Evolutionary conservation across 1,140 invertebrate species (phyloP).

Genomic region (Apis cerana): DNA sequence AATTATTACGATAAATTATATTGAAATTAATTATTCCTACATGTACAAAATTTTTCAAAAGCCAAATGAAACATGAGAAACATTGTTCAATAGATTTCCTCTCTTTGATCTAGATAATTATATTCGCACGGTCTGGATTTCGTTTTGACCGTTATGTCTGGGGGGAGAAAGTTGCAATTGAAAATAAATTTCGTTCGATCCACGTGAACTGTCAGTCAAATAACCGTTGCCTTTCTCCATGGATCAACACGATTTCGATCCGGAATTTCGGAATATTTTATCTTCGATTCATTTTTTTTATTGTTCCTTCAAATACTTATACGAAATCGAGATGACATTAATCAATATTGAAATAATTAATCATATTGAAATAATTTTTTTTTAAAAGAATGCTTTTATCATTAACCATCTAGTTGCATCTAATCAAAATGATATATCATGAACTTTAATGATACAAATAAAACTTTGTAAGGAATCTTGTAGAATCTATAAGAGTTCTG

Average conservation of each 20-base stretch:
- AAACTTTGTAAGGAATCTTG: no score
- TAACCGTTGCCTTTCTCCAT: neutral
- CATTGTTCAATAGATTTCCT: no score
- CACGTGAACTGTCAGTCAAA: neutral
- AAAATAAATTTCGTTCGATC: slow-evolving; percentile 10
- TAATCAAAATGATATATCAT: no score
- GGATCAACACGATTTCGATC: neutral
- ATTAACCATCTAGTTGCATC: no score
- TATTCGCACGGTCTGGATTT: slow-evolving; percentile 8
- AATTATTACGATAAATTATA: no score
- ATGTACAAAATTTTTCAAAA: neutral
- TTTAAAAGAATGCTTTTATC: no score
- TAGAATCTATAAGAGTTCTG: neutral
- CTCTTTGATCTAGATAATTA: neutral
- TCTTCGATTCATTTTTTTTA: neutral
- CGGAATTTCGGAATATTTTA: neutral
- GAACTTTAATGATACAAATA: no score
- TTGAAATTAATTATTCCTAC: neutral
- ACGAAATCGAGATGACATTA: no score
- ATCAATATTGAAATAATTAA: no score
- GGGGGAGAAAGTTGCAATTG: neutral
- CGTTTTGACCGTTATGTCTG: slow-evolving; percentile 8
- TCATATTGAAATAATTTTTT: no score
- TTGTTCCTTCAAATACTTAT: neutral
- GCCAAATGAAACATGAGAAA: neutral